phyloP scores from a whole-genome alignment of 2,888 invertebrate species.

The Cantharis flavilabris region DNA sequence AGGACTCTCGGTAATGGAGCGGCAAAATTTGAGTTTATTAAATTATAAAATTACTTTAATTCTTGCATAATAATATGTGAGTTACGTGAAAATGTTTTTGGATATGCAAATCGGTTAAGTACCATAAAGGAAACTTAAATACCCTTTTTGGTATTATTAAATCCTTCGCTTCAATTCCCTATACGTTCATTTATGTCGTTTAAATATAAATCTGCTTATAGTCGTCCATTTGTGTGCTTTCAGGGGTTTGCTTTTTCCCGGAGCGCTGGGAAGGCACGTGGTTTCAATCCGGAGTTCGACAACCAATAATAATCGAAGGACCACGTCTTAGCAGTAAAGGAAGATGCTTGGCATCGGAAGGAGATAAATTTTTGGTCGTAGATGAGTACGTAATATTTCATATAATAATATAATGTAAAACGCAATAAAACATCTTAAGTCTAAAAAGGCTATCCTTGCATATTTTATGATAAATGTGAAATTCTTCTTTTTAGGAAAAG shows the following conservation, averaged over 20 bases:
- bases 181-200: constrained; percentile 21
- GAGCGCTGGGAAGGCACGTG: constrained; percentile 85
- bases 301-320: constrained; percentile 81
- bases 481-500: constrained; percentile 72
- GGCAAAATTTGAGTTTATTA: neutral
- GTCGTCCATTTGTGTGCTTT: constrained; percentile 35
- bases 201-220: constrained; percentile 28
- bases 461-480: constrained; percentile 19
- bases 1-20: neutral
- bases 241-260: constrained; percentile 81
- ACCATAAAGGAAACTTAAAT: constrained; percentile 9
- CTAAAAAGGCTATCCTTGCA: constrained; percentile 6
- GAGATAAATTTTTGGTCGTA: constrained; percentile 86
- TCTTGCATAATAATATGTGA: neutral
- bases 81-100: neutral
- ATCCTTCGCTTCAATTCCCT: constrained; percentile 19
- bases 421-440: constrained; percentile 15
- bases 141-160: constrained; percentile 5
- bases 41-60: neutral
- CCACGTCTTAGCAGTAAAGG: constrained; percentile 85
- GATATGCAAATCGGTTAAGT: constrained; percentile 6
- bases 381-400: constrained; percentile 76
- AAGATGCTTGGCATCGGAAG: constrained; percentile 80
- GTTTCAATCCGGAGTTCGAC: constrained; percentile 89
- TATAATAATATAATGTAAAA: constrained; percentile 7